These are phyloP conservation scores for Frieseomelitta varia DNA, from an alignment of 1,140 invertebrate species.

Conservation along the genomic window DNA sequence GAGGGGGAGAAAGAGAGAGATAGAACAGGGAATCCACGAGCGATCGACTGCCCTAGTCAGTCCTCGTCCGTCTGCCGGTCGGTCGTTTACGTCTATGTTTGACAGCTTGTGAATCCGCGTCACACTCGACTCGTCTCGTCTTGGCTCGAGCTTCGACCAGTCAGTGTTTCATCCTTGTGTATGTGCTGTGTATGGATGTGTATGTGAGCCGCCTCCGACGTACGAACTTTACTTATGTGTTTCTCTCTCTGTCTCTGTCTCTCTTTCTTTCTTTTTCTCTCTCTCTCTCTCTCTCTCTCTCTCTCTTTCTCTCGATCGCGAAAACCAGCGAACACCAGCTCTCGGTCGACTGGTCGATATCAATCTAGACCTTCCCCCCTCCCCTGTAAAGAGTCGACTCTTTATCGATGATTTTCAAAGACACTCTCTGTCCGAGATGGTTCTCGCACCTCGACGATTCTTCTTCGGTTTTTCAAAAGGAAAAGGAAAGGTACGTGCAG, in stretches of 20 bases:
- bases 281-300: no score
- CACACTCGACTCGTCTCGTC: not conserved
- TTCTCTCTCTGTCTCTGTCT: no score
- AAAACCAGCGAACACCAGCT: not conserved
- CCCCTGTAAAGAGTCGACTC: no score
- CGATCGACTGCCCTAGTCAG: slow-evolving; percentile 79
- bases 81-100: slow-evolving; percentile 71
- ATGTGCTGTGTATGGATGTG: not conserved
- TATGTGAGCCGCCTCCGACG: not conserved
- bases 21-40: slow-evolving; percentile 69
- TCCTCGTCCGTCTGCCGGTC: slow-evolving; percentile 79
- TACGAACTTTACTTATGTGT: no score
- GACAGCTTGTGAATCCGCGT: slow-evolving; percentile 60
- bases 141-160: not conserved
- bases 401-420: not conserved
- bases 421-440: not conserved
- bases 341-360: not conserved
- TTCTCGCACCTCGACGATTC: not conserved
- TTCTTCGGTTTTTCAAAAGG: not conserved
- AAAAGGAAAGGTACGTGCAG: slow-evolving; percentile 21
- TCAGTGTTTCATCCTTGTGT: slow-evolving; percentile 16
- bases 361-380: not conserved
- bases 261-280: no score
- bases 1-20: slow-evolving; percentile 59
- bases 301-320: no score